Base-by-base conservation (phyloP, 1,140 invertebrate species). In the Pachypsylla venusta region DNA sequence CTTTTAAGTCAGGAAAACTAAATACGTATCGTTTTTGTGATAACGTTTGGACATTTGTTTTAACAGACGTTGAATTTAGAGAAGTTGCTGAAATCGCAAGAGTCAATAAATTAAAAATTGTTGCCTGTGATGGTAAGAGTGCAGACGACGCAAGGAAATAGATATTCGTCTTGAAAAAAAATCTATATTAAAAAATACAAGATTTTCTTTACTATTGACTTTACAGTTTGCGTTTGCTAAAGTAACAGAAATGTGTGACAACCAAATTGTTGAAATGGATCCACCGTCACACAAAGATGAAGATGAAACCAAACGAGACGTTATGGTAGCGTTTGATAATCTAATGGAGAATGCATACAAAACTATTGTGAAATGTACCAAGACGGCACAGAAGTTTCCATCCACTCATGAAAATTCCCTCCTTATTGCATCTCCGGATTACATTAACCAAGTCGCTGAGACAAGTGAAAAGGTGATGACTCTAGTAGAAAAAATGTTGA, bases 11-110 rank as follows among this genome's bases (percentile, higher is more conserved):
- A 64, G 90, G 89, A 28, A 96, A 96, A 79, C 75, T 99, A 61
- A 95, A 95, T 69, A 98, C 95, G 0, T 99, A 99, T 72, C 81
- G 96, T 67, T 99, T 98, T 76, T 99, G 96, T 81, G 96, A 99
- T 76, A 99, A 99, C 78, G 96, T 99, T 0, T 99, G 96, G 96
- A 99, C 95, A n/a, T 97, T 99, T 69, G 89, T 98, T 77, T 77
- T 99, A 61, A 94, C 95, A 71, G 90, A 98, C 76, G 94, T 98
- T 12, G 96, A 99, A 71, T 98, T 99, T 69, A 79, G 91, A 63
- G 96, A 99, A 75, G 87, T 93, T 1, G 87, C 93, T 69, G 93
- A 98, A 70, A 80, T 96, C 59, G 87, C 90, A 12, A 88, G 87
- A 73, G 90, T 97, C 25, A 91, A 96, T 68, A 97, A 95, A 80